Percentiles rank a stretch among this genome's conserved stretches.
phyloP scores from a whole-genome alignment of 1,140 invertebrate genomes.

The Paraescarpia echinospica region DNA sequence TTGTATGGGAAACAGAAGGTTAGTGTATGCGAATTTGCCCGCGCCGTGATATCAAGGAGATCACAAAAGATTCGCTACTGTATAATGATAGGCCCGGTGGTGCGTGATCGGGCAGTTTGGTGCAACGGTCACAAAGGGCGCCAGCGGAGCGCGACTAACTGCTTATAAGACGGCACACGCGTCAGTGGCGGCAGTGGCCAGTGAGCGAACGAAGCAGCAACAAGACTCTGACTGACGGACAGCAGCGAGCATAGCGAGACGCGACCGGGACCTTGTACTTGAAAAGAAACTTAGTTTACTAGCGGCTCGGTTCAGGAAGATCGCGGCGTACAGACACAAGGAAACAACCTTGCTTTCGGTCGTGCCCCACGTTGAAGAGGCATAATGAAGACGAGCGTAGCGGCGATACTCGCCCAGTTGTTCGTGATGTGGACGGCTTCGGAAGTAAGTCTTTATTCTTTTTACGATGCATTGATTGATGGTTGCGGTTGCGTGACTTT shows the following conservation, averaged over 20 bases:
- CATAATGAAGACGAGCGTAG: background rate
- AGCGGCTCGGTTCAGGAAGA: background rate
- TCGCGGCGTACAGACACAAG: background rate
- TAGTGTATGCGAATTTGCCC: background rate
- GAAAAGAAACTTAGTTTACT: background rate
- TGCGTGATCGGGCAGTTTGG: background rate
- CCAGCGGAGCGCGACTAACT: background rate
- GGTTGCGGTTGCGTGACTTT: background rate
- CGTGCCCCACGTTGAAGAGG: background rate
- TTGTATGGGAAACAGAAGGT: background rate
- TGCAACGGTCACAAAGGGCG: background rate
- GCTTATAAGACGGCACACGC: background rate
- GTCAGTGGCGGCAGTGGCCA: background rate
- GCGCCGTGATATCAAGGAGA: background rate
- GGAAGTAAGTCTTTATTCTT: background rate
- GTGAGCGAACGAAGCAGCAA: background rate
- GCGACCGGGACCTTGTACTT: background rate
- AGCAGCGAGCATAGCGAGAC: background rate
- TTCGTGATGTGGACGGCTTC: background rate
- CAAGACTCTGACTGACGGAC: background rate
- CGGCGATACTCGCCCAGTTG: background rate
- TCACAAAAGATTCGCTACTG: background rate
- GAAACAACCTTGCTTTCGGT: background rate
- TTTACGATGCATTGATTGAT: background rate
- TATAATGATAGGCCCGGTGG: background rate